Percentiles rank a stretch among this genome's conserved stretches.
Evolutionary conservation across 2,113 vertebrate species (phyloP).

Genomic region (Ceuthmochares aereus): DNA sequence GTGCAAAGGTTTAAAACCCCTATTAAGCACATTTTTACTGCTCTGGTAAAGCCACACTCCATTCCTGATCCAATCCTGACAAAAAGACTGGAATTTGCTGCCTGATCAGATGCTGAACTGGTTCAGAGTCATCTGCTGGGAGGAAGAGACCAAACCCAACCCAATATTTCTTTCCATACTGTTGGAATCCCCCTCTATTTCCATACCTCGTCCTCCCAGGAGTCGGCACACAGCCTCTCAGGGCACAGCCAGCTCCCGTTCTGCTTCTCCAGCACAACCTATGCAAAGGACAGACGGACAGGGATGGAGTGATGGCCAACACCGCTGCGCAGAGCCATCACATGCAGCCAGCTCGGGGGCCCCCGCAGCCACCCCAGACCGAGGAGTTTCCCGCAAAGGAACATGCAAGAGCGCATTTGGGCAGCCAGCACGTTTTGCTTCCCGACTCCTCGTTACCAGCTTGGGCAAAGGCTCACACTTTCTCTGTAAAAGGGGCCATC

Average conservation of each 20-base stretch:
- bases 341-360: not conserved
- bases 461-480: accelerated
- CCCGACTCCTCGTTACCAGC: not conserved
- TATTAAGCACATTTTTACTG: not conserved
- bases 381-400: not conserved
- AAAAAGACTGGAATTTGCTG: no score
- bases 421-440: not conserved
- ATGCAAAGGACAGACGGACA: not conserved
- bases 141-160: accelerated
- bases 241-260: slow-evolving; percentile 57
- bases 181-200: accelerated
- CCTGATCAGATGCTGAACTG: accelerated
- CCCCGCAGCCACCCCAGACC: not conserved
- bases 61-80: not conserved
- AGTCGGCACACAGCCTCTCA: not conserved
- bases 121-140: not conserved
- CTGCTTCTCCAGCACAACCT: slow-evolving; percentile 62
- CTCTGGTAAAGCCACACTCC: not conserved
- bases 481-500: not conserved
- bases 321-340: accelerated
- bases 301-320: not conserved
- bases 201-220: slow-evolving; percentile 38
- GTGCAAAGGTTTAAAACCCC: not conserved
- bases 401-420: not conserved
- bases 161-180: accelerated